Conservation (phyloP, 2,888 invertebrate genomes). For the Eupithecia vulgata region DNA sequence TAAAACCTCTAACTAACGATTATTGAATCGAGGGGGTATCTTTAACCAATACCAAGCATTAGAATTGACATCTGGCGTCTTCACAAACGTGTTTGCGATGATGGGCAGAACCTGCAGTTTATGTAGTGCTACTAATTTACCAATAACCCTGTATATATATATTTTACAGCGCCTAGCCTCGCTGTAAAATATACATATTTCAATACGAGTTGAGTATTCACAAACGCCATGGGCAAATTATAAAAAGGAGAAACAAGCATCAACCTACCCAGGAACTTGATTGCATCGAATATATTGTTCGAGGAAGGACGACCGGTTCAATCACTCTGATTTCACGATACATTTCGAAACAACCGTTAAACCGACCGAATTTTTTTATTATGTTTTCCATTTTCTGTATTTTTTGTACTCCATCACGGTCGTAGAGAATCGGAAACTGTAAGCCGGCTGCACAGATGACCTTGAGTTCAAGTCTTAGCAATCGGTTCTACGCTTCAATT, state of each 20-base stretch:
- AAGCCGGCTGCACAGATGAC: conserved; percentile 40
- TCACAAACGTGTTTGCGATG: no score
- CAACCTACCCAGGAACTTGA: conserved; percentile 14
- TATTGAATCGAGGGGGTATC: no score
- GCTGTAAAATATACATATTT: not conserved
- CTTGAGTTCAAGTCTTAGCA: conserved; percentile 38
- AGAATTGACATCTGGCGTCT: no score
- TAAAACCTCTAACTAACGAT: no score
- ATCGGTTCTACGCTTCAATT: conserved; percentile 22
- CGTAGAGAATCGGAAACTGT: conserved; percentile 44
- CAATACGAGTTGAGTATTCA: not conserved
- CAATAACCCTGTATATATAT: no score
- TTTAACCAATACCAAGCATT: no score
- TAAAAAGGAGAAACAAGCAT: not conserved
- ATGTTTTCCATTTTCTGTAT: conserved; percentile 35
- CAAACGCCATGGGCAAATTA: not conserved
- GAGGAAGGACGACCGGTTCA: conserved; percentile 43
- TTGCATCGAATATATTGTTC: conserved; percentile 22
- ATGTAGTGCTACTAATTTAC: no score
- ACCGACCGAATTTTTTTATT: conserved; percentile 43
- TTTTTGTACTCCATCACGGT: conserved; percentile 48
- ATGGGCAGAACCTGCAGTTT: no score
- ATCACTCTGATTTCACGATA: conserved; percentile 64
- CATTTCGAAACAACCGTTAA: conserved; percentile 62
- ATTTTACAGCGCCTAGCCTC: not conserved